Evolutionary conservation across 1,140 invertebrate species (phyloP), one percentile per base, ranked within the genome.

Genomic region (Drosophila jambulina): DNA sequence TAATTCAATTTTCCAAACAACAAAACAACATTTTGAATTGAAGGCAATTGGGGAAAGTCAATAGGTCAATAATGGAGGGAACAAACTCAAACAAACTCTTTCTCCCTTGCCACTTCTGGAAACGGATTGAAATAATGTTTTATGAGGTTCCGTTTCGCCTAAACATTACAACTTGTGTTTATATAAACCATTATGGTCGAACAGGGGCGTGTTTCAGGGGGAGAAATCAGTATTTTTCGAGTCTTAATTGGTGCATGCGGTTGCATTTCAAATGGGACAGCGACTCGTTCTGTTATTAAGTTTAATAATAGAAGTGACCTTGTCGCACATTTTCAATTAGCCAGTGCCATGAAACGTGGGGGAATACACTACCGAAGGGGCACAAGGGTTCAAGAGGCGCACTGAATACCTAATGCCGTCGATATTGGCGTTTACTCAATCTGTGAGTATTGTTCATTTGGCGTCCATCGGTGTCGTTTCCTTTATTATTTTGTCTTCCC

Each of bases 221-320:
- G 17, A 4, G 9, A 25, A 72, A 70, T 74, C 27, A 6, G 51
- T 40, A 29, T 61, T 72, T 48, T 75, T 51, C 40, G 38, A 40
- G 21, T 69, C 46, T 76, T 77, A 68, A 78, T 60, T 78, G 72
- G 29, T 69, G 42, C 43, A 77, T 56, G 56, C 62, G 34, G 32
- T 48, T 75, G 70, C 71, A 75, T 63, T 75, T 60, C n/a, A 67
- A 76, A 59, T 76, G 53, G 32, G 34, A 23, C 70, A 38, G 53
- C 36, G 49, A 6, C 49, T 32, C 23, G 62, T 71, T 71, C 38
- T 56, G 68, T 82, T 83, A 82, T 83, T 81, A 83, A 83, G 63
- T 82, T 78, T 70, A 83, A 75, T 83, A 83, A 83, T 70, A 67
- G 79, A 78, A 65, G 60, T 80, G 65, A 78, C 75, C 75, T 77